Percentiles rank a stretch among this genome's conserved stretches.
phyloP scores from a whole-genome alignment of 2,888 invertebrate genomes.

The Orthosia gracilis region DNA sequence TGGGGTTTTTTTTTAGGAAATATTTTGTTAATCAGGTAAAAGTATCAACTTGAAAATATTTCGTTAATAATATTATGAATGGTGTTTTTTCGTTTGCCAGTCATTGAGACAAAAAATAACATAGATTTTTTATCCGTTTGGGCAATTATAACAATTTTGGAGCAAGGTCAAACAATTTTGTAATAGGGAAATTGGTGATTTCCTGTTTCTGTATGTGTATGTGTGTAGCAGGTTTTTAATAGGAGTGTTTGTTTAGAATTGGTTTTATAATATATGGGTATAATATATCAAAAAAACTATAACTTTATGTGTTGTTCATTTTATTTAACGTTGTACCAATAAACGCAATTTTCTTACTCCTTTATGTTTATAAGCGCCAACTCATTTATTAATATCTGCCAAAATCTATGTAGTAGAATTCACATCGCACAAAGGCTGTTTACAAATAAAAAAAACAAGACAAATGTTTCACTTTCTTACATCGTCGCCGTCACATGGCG shows the following conservation, averaged over 20 bases:
- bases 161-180: slow-evolving; percentile 26
- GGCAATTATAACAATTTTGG: slow-evolving; percentile 16
- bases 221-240: neutral
- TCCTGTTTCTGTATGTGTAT: slow-evolving; percentile 13
- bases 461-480: slow-evolving; percentile 62
- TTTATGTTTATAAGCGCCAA: neutral
- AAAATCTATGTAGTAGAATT: slow-evolving; percentile 6
- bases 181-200: slow-evolving; percentile 44
- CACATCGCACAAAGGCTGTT: slow-evolving; percentile 12
- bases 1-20: no score
- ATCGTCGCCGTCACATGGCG: slow-evolving; percentile 65
- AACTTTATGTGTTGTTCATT: neutral
- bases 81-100: neutral
- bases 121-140: neutral
- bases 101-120: neutral
- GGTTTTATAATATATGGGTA: neutral
- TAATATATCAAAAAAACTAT: neutral
- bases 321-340: no score
- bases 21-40: neutral
- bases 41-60: neutral
- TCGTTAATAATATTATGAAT: neutral
- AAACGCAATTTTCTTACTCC: neutral
- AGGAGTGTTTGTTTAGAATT: neutral
- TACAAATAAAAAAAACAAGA: slow-evolving; percentile 46
- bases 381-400: neutral